phyloP scores from a whole-genome alignment of 2,888 invertebrate species.

The Frankliniella intonsa region DNA sequence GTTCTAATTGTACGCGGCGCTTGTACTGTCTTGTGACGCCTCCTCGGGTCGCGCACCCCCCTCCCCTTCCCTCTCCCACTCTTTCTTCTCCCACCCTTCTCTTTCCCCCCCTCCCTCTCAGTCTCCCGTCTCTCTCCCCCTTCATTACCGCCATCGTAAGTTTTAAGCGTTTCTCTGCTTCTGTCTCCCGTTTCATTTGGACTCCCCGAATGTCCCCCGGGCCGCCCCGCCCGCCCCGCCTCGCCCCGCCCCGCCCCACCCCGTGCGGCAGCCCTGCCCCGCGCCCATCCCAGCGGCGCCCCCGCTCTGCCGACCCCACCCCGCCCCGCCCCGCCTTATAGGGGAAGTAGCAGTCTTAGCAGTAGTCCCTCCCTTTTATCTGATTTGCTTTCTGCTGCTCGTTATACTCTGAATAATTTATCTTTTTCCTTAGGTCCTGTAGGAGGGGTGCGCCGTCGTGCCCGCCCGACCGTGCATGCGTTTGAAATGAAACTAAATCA shows the following conservation, averaged over 20 bases:
- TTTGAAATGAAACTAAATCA: background rate
- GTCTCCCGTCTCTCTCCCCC: background rate
- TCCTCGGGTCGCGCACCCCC: background rate
- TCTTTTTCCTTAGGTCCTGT: background rate
- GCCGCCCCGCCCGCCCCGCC: background rate
- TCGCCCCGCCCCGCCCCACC: background rate
- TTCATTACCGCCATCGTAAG: constrained; percentile 26
- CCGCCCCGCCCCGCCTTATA: background rate
- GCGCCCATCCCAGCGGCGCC: background rate
- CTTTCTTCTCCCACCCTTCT: background rate
- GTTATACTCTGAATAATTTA: constrained; percentile 22
- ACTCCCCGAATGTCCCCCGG: constrained; percentile 12
- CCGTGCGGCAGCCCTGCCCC: background rate
- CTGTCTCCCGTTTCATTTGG: constrained; percentile 24
- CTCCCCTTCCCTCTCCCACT: background rate
- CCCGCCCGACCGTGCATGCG: too few species aligned
- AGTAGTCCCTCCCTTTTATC: constrained; percentile 18
- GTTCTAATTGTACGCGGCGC: constrained; percentile 13
- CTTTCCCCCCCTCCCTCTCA: background rate
- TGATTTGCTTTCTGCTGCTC: constrained; percentile 21
- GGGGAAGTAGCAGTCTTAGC: background rate
- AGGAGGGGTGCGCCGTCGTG: background rate
- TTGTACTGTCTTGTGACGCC: constrained; percentile 25
- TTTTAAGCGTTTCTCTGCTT: constrained; percentile 17
- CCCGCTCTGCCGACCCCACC: background rate